Conservation (phyloP, 30 jellyfish, hydroid and myxozoan genomes). For the Clytia hemisphaerica region DNA sequence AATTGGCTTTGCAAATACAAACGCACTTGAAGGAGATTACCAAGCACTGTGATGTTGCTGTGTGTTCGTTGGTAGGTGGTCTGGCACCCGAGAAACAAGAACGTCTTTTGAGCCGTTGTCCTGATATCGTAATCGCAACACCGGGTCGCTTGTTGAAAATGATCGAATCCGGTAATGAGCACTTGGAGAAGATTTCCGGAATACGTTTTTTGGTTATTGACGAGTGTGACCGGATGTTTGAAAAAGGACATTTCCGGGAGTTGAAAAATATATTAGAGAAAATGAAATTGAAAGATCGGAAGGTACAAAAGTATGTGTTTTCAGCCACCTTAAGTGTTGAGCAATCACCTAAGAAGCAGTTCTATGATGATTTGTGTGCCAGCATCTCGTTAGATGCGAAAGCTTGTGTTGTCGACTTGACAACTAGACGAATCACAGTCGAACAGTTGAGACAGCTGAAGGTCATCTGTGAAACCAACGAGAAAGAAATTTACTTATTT, state of each 20-base stretch:
- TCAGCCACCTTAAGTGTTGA: constrained; percentile 92
- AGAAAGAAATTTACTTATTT: constrained; percentile 59
- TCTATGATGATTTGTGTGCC: constrained; percentile 36
- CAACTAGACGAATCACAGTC: constrained; percentile 85
- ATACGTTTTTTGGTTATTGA: constrained; percentile 73
- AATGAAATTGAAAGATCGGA: constrained; percentile 20
- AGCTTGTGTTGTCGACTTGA: constrained; percentile 68
- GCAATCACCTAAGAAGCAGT: constrained; percentile 42
- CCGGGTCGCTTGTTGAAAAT: constrained; percentile 88
- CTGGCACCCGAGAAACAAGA: constrained; percentile 80
- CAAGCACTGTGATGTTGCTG: constrained; percentile 39
- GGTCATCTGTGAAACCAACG: constrained; percentile 72
- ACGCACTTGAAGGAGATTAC: constrained; percentile 33
- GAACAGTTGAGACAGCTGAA: constrained; percentile 48
- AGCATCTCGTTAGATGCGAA: constrained; percentile 41
- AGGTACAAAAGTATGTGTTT: constrained; percentile 67
- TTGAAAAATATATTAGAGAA: constrained; percentile 45
- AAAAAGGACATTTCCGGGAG: constrained; percentile 87
- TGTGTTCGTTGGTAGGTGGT: constrained; percentile 91
- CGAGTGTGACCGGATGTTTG: constrained; percentile 96
- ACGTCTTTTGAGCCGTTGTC: constrained; percentile 59
- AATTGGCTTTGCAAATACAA: constrained; percentile 78
- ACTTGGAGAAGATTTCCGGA: constrained; percentile 33
- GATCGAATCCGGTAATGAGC: constrained; percentile 50
- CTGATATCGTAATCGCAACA: constrained; percentile 88